Conservation (phyloP, 2,113 vertebrate species). For the Gracilinanus agilis region DNA sequence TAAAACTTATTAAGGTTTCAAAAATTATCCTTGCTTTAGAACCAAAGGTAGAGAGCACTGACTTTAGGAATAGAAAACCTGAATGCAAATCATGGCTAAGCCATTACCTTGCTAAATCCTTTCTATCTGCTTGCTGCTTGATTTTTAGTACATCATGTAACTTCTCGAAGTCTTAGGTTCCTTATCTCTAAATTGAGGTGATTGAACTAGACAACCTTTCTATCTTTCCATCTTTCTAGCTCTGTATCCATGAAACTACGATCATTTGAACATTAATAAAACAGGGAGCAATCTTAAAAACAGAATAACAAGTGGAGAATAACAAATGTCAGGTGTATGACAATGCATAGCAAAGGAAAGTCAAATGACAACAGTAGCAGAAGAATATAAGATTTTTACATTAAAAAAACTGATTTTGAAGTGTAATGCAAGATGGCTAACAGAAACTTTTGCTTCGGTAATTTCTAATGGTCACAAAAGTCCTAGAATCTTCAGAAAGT, state of each 20-base stretch:
- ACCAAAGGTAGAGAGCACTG: not conserved
- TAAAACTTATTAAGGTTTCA: not conserved
- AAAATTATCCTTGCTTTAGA: not conserved
- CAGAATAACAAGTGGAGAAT: not conserved
- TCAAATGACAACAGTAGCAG: no score
- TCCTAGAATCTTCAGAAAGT: no score
- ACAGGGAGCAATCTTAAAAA: not conserved
- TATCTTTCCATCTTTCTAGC: not conserved
- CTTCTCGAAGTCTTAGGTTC: not conserved
- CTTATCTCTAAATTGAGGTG: not conserved
- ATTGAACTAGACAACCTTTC: not conserved
- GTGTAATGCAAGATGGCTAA: no score
- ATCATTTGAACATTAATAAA: not conserved
- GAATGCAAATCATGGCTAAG: not conserved
- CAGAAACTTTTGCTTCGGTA: no score
- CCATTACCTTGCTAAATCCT: not conserved
- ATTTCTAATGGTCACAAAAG: no score
- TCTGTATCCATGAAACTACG: not conserved
- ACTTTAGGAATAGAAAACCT: not conserved
- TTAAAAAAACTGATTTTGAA: not conserved
- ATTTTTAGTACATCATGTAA: not conserved
- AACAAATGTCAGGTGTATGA: not conserved
- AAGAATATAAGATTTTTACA: not conserved
- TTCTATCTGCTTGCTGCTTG: not conserved
- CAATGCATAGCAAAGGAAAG: not conserved